phyloP scores from a whole-genome alignment of 2,113 vertebrate species.

The Arvicanthis niloticus region DNA sequence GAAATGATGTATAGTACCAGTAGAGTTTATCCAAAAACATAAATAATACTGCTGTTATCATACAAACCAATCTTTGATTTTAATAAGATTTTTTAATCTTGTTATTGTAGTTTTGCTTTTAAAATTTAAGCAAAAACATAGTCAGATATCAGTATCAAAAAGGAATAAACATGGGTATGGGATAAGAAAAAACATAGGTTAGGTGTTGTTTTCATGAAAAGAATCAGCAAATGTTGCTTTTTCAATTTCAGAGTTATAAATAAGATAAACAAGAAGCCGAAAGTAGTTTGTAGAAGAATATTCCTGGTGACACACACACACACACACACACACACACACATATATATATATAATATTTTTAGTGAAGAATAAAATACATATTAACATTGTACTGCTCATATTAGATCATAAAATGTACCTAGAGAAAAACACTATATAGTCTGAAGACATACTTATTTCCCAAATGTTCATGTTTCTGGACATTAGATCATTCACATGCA shows the following conservation, averaged over 20 bases:
- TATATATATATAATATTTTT: background rate
- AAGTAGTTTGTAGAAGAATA: background rate
- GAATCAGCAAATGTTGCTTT: background rate
- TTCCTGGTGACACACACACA: background rate
- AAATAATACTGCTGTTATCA: background rate
- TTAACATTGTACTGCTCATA: background rate
- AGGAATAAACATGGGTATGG: background rate
- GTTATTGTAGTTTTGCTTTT: background rate
- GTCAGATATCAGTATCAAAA: background rate
- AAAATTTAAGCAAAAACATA: background rate
- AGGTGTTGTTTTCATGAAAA: background rate
- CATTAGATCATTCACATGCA: background rate
- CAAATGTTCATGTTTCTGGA: background rate
- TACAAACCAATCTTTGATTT: background rate
- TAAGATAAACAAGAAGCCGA: background rate
- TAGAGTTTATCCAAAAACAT: background rate
- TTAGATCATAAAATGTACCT: background rate
- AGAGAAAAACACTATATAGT: background rate
- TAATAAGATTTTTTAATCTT: background rate
- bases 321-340: no score
- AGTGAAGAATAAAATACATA: background rate
- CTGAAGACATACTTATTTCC: background rate
- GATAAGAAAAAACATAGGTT: background rate
- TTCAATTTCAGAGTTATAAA: background rate
- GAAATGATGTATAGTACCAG: background rate